A percentile compares a stretch with the other conserved stretches of the same genome.
Conservation (phyloP, 1,140 invertebrate genomes). For the Drosophila truncata region DNA sequence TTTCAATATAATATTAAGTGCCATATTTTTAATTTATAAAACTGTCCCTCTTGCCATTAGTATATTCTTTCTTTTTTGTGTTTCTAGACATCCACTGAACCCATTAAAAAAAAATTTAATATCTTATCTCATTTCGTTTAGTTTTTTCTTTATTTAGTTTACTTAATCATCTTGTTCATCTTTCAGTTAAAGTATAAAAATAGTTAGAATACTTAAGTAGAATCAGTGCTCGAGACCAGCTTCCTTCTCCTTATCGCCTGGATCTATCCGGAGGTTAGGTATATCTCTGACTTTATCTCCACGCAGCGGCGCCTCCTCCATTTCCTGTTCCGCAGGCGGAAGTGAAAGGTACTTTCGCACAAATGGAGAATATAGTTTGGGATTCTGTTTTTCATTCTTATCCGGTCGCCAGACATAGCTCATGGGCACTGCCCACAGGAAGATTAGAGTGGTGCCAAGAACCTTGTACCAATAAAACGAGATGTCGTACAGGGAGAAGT, state of each 20-base stretch:
- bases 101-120: background rate
- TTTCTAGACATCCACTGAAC: no score
- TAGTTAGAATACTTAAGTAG: background rate
- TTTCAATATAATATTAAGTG: no score
- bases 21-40: no score
- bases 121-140: background rate
- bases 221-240: conserved; percentile 21
- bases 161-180: conserved; percentile 3
- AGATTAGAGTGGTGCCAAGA: conserved; percentile 87
- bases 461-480: conserved; percentile 89
- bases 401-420: conserved; percentile 76
- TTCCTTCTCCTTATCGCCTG: conserved; percentile 8
- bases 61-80: no score
- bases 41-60: no score
- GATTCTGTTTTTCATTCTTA: conserved; percentile 49
- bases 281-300: background rate
- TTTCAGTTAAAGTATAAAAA: conserved; percentile 1
- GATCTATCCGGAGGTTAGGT: conserved; percentile 26
- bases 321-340: conserved; percentile 17
- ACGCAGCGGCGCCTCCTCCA: conserved; percentile 64
- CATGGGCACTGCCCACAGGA: conserved; percentile 87
- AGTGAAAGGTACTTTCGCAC: conserved; percentile 55
- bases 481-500: conserved; percentile 87
- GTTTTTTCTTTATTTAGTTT: background rate
- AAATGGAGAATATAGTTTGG: conserved; percentile 66